Conservation (phyloP, 2,888 invertebrate species). For the Metellina segmentata region DNA sequence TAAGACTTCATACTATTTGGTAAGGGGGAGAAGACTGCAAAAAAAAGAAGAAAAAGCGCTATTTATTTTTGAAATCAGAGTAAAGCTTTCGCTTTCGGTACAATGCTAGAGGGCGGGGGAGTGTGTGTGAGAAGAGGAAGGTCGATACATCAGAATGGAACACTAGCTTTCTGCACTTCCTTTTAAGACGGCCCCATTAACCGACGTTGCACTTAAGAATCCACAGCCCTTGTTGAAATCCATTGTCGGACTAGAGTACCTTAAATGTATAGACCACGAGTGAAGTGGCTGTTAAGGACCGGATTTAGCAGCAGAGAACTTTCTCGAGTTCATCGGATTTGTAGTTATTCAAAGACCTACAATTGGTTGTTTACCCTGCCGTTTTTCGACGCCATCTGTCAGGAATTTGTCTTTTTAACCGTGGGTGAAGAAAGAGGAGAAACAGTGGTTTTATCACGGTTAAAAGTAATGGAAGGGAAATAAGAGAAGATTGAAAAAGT, state of each 20-base stretch:
- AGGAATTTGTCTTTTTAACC: too few relatives aligned
- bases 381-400: not conserved
- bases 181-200: constrained; percentile 43
- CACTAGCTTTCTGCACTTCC: constrained; percentile 21
- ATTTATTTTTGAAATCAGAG: constrained; percentile 51
- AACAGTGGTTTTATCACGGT: too few relatives aligned
- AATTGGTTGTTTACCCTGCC: not conserved
- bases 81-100: constrained; percentile 20
- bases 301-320: not conserved
- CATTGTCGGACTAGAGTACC: constrained; percentile 18
- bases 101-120: not conserved
- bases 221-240: not conserved
- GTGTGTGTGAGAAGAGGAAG: constrained; percentile 12
- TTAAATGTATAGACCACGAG: not conserved
- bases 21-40: not conserved
- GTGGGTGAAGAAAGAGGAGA: too few relatives aligned
- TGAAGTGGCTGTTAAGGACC: constrained; percentile 13
- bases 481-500: too few relatives aligned
- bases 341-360: constrained; percentile 2
- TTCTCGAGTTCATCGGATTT: constrained; percentile 22
- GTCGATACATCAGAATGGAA: constrained; percentile 44
- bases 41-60: constrained; percentile 8
- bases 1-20: constrained; percentile 40
- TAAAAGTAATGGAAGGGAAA: too few relatives aligned
- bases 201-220: not conserved